Evolutionary conservation across 2,113 vertebrate genomes (phyloP), one percentile per base, ranked within the genome.

Genomic region (Ictalurus punctatus): DNA sequence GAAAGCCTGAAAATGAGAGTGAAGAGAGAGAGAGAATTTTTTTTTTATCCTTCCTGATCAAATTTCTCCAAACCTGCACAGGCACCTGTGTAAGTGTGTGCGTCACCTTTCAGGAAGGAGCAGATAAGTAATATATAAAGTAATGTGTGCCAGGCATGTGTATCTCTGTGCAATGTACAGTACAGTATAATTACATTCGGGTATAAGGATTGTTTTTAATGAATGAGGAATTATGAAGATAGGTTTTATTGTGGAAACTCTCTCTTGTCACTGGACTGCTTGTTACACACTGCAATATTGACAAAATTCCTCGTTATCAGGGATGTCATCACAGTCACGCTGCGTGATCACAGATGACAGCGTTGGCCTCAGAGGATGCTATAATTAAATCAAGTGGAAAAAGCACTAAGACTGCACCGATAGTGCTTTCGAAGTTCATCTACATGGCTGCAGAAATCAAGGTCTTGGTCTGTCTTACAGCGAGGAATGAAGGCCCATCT

Each of bases 311-410:
- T 76, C 71, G 74, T 89, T 92, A 90, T 91, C 87, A 44, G 85
- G 69, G 71, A 89, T 86, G 89, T 84, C 74, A 88, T 89, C 69
- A 81, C 86, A 52, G 83, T 65, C 52, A 54, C 71, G n/a, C 71
- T 84, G 85, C 67, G 8, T 85, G 89, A 91, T 90, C 6, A 54
- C 27, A 37, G 76, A 83, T 86, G 88, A 91, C 83, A 88, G 89
- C 73, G 44, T 7, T 74, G 69, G 87, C 91, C 92, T 88, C 78
- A n/a, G 81, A 88, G 82, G 52, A 83, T 34, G 37, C 54, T 61
- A 30, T 90, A 88, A 92, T 91, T 90, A 91, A 92, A 91, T 92
- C 81, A 87, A 81, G 56, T 80, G 84, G 58, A 81, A 80, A 89
- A 52, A 73, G 74, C 81, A 87, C 25, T 17, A 79, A 37, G 44